Percentiles rank a stretch among this genome's conserved stretches.
Evolutionary conservation across 2,888 invertebrate genomes (phyloP).

Genomic region (Zootermopsis nevadensis): DNA sequence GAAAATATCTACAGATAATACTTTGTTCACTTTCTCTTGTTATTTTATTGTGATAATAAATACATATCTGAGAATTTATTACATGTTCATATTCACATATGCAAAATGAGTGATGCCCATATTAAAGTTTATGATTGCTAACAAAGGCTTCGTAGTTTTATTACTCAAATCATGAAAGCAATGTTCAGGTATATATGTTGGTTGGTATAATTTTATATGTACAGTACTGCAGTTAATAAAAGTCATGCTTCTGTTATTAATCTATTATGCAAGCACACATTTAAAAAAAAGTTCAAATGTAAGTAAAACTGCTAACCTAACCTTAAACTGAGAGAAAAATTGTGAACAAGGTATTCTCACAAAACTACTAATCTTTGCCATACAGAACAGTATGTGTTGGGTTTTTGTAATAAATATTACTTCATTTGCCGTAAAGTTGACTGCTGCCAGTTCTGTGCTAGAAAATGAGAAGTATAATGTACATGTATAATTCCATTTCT

Average conservation of each 20-base stretch:
- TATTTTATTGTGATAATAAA: background rate
- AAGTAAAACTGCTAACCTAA: background rate
- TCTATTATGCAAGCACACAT: slow-evolving; percentile 7
- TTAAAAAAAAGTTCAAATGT: background rate
- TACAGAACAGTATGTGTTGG: background rate
- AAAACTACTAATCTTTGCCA: background rate
- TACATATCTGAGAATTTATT: background rate
- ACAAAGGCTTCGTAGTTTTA: no score
- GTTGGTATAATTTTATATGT: background rate
- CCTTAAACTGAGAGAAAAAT: slow-evolving; percentile 10
- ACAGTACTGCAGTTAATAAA: background rate
- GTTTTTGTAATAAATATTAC: background rate
- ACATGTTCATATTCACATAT: background rate
- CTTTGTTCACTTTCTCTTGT: slow-evolving; percentile 34
- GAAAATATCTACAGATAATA: slow-evolving; percentile 21
- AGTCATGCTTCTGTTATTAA: background rate
- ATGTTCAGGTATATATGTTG: no score
- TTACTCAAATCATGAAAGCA: no score
- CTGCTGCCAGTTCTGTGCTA: no score
- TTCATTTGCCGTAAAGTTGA: no score
- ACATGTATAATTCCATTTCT: no score
- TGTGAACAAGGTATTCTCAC: slow-evolving; percentile 33
- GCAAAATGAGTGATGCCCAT: no score
- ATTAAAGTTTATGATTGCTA: no score
- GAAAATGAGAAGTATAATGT: no score